These are phyloP conservation scores for Odocoileus hemionus DNA, from an alignment of 2,113 vertebrate genomes.

Conservation along the genomic window DNA sequence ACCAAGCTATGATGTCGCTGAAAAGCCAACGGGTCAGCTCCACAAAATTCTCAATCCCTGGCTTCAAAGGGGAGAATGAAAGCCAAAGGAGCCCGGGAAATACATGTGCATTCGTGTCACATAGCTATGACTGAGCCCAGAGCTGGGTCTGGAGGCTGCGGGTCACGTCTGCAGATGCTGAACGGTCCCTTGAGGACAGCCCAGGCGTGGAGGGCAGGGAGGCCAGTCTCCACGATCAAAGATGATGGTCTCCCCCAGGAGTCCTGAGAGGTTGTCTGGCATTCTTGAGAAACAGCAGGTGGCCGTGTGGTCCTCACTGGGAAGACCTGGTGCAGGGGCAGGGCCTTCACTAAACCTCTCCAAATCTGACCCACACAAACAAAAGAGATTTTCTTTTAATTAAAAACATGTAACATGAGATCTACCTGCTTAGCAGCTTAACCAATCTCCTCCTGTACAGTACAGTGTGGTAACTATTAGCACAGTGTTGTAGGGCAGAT, in stretches of 20 bases:
- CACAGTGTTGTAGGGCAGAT: neutral
- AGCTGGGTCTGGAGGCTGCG: neutral
- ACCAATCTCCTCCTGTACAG: neutral
- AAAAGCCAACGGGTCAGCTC: neutral
- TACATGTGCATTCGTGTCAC: neutral
- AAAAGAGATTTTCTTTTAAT: neutral
- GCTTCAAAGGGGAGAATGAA: neutral
- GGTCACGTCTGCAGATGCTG: neutral
- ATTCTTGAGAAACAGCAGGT: neutral
- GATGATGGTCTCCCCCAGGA: neutral
- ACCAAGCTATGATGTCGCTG: neutral
- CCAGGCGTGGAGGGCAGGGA: neutral
- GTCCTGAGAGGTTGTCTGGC: conserved; percentile 22
- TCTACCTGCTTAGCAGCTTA: neutral
- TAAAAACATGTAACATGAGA: neutral
- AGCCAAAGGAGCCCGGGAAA: neutral
- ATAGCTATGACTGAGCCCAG: neutral
- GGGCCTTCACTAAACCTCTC: neutral
- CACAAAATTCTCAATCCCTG: neutral
- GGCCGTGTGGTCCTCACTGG: neutral
- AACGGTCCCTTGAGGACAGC: neutral
- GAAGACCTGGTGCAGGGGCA: neutral
- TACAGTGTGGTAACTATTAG: neutral
- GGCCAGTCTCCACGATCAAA: neutral
- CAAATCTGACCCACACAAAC: neutral